Conservation (phyloP, 2,888 invertebrate species). For the Luffia ferchaultella region DNA sequence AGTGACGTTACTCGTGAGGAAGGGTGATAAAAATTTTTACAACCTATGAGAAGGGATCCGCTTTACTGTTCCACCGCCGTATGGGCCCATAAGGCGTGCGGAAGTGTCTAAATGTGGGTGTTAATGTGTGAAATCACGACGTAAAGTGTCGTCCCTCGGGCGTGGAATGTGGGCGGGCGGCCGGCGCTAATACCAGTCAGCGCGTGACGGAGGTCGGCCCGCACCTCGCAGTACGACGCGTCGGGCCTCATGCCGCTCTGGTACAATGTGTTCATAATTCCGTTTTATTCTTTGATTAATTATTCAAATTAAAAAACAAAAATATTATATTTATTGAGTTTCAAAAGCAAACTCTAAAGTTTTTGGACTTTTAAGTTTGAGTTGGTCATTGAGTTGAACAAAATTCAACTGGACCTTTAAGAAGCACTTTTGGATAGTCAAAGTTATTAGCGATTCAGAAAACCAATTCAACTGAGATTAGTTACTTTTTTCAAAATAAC, state of each 20-base stretch:
- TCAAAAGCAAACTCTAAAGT: too few relatives aligned
- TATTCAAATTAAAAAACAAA: neutral
- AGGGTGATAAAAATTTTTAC: neutral
- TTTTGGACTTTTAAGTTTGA: too few relatives aligned
- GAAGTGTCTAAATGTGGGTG: constrained; percentile 29
- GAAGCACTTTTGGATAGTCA: too few relatives aligned
- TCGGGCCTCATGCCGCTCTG: constrained; percentile 26
- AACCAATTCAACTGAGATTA: too few relatives aligned
- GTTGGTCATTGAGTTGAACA: too few relatives aligned
- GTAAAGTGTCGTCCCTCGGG: constrained; percentile 41
- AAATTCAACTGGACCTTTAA: too few relatives aligned
- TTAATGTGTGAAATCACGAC: constrained; percentile 56
- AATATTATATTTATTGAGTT: too few relatives aligned
- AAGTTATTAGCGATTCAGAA: too few relatives aligned
- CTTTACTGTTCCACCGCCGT: neutral
- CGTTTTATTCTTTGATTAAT: neutral
- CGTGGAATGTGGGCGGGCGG: neutral
- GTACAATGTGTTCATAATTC: neutral
- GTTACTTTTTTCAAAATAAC: too few relatives aligned
- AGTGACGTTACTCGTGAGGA: neutral
- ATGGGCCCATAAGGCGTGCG: neutral
- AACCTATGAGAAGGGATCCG: neutral
- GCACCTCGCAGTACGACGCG: constrained; percentile 23
- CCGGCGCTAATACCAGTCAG: constrained; percentile 57
- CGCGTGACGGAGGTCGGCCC: constrained; percentile 57